Evolutionary conservation across 2,113 vertebrate genomes (phyloP), one percentile per base, ranked within the genome.

Genomic region (Chroicocephalus ridibundus): DNA sequence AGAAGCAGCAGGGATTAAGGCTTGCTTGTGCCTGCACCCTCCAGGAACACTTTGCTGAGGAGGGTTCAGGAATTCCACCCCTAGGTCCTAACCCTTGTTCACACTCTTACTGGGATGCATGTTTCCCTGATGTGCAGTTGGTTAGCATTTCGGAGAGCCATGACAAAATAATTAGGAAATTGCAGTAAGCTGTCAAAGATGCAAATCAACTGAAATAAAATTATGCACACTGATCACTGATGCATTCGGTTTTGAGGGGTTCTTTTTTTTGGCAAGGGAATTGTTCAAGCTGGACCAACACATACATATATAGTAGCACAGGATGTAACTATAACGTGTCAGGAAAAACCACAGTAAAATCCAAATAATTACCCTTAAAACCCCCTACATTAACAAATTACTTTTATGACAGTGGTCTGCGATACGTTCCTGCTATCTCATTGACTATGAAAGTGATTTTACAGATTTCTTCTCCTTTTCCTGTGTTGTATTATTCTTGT

Each of bases 261-360:
- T 52, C 0, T 22, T 19, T 32, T 27, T 31, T 75, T 81, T 62
- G 34, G 27, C 36, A 22, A 4, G 2, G 3, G 2, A 2, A 1
- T 1, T 36, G 17, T 83, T 66, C 36, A 82, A 71, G 9, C 13
- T 61, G 7, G 24, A 6, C 15, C 44, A 38, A 27, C 18, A 4
- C 3, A 46, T 52, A 42, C 3, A 11, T 16, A 27, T 9, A 58
- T 6, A 42, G 42, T 42, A 83, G 15, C 18, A 77, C 0, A 0
- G 36, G 1, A 34, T 6, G 20, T 60, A 40, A 47, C 15, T 79
- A 29, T 18, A 36, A 11, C 4, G 26, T 21, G 3, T 27, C n/a
- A 5, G 5, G 5, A 16, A 69, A 81, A 74, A 46, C 5, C 20
- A 57, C 22, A 16, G 15, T 36, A 36, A 86, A 77, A 71, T 70